These are phyloP conservation scores for Acanthosepion lycidas DNA, from an alignment of 2,888 invertebrate species.

Conservation along the genomic window DNA sequence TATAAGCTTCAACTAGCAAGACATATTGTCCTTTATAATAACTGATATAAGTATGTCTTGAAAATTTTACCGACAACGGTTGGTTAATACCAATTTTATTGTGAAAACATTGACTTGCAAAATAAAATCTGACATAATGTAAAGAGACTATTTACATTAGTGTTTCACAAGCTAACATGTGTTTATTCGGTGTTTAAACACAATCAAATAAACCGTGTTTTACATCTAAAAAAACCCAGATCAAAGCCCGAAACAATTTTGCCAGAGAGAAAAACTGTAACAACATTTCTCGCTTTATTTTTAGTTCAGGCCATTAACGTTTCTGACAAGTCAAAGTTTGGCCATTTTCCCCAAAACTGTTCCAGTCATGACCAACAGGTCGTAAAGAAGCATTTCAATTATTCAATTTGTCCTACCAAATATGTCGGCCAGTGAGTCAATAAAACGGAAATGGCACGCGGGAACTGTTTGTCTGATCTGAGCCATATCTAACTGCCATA, in stretches of 20 bases:
- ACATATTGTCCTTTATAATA: no score
- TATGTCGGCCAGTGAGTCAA: conserved; percentile 22
- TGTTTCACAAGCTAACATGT: conserved; percentile 33
- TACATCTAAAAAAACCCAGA: background rate
- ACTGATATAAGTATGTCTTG: no score
- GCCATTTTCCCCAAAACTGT: background rate
- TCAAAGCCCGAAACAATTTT: background rate
- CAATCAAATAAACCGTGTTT: background rate
- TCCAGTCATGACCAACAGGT: background rate
- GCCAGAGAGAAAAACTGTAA: background rate
- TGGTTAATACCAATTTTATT: no score
- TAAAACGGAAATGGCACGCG: background rate
- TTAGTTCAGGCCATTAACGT: background rate
- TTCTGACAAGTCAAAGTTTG: background rate
- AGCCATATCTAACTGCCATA: background rate
- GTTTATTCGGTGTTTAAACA: conserved; percentile 22
- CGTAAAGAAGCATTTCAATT: background rate
- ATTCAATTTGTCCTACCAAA: conserved; percentile 33
- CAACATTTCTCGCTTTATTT: background rate
- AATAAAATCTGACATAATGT: background rate
- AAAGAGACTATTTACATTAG: background rate
- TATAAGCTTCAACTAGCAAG: no score
- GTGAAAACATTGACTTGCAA: background rate
- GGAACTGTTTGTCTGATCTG: background rate
- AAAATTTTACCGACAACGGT: no score